Evolutionary conservation across 2,888 invertebrate species (phyloP).

Genomic region (Cenopis cana): DNA sequence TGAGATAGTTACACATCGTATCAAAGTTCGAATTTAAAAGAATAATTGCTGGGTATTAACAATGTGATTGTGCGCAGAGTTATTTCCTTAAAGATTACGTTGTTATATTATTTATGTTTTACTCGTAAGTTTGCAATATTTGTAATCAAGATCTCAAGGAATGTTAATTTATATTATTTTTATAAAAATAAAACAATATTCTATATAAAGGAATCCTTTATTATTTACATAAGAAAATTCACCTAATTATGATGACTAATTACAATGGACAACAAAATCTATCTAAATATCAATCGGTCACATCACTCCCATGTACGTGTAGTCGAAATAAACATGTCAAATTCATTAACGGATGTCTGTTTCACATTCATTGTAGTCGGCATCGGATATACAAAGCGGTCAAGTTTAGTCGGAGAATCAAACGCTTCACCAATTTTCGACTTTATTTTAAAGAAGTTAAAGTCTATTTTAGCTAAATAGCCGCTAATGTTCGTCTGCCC

Average conservation of each 20-base stretch:
- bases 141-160: conserved; percentile 45
- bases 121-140: conserved; percentile 11
- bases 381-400: conserved; percentile 20
- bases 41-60: no score
- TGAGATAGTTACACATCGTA: no score
- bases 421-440: no score
- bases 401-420: no score
- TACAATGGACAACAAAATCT: conserved; percentile 81
- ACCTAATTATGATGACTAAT: conserved; percentile 80
- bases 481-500: no score
- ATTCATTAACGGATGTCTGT: conserved; percentile 38
- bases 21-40: no score
- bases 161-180: background rate
- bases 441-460: no score
- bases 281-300: conserved; percentile 76
- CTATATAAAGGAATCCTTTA: conserved; percentile 79
- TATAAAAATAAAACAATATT: conserved; percentile 58
- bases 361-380: conserved; percentile 11
- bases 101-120: background rate
- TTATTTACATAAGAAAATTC: conserved; percentile 84
- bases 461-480: no score
- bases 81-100: no score
- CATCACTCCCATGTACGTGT: conserved; percentile 57
- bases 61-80: no score
- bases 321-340: conserved; percentile 47